phyloP scores from a whole-genome alignment of 30 jellyfish, hydroid and myxozoan species.

The Cassiopea xamachana region DNA sequence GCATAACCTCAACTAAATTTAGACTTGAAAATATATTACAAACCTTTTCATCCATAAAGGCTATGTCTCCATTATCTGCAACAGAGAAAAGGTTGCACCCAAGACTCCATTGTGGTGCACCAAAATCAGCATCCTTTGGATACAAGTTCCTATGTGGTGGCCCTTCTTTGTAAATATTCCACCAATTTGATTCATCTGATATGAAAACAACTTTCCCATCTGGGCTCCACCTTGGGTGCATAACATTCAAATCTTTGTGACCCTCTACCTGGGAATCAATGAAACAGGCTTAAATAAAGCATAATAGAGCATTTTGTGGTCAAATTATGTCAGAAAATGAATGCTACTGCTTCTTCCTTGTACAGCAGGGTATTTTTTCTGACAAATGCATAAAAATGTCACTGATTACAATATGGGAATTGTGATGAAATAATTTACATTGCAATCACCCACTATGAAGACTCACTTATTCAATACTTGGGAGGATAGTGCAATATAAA shows the following conservation, averaged over 20 bases:
- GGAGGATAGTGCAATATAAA: too few species aligned
- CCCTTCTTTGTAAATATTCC: conserved; percentile 81
- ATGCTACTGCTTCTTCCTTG: too few species aligned
- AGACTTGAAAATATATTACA: neutral
- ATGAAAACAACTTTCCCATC: conserved; percentile 67
- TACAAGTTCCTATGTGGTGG: conserved; percentile 39
- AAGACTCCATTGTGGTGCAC: conserved; percentile 68
- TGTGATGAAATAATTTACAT: too few species aligned
- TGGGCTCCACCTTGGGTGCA: conserved; percentile 83
- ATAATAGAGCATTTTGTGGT: too few species aligned
- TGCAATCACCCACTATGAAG: too few species aligned
- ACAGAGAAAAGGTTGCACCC: conserved; percentile 63
- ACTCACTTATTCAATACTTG: too few species aligned
- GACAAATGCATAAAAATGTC: too few species aligned
- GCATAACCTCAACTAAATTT: too few species aligned
- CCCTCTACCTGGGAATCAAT: conserved; percentile 66
- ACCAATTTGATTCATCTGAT: conserved; percentile 83
- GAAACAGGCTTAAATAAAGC: neutral
- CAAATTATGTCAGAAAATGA: neutral
- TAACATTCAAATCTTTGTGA: conserved; percentile 66
- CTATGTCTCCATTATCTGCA: conserved; percentile 58
- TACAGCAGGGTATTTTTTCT: too few species aligned
- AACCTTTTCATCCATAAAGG: conserved; percentile 57
- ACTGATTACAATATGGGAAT: too few species aligned
- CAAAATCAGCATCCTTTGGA: conserved; percentile 58